These are phyloP conservation scores for Cephalopholis sonnerati DNA, from an alignment of 2,113 vertebrate species.

Conservation along the genomic window DNA sequence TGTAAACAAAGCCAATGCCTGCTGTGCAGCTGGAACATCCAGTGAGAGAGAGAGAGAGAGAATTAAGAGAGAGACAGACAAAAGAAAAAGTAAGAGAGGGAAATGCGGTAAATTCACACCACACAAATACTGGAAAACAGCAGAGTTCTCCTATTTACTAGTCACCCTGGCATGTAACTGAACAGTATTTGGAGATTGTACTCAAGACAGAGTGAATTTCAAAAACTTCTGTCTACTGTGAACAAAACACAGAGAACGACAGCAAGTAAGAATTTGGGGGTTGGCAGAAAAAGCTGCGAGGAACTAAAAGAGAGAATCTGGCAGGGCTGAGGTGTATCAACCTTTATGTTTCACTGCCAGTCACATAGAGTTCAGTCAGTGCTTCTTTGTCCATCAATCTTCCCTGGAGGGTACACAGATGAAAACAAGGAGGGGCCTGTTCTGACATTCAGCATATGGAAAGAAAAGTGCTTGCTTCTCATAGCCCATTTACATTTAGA, in stretches of 20 bases:
- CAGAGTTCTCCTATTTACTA: background rate
- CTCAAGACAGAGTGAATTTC: background rate
- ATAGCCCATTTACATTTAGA: background rate
- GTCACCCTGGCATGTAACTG: slow-evolving; percentile 4
- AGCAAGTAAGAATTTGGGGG: background rate
- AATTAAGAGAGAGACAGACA: background rate
- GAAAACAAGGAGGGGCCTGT: background rate
- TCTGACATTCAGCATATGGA: background rate
- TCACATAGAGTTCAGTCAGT: slow-evolving; percentile 1
- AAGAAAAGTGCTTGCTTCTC: background rate
- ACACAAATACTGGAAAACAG: slow-evolving; percentile 3
- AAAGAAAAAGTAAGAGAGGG: background rate
- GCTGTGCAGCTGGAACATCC: slow-evolving; percentile 57
- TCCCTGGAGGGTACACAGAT: background rate
- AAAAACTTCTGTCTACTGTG: background rate
- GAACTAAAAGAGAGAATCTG: background rate
- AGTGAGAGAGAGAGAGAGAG: slow-evolving; percentile 34
- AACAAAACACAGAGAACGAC: background rate
- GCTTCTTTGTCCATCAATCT: background rate
- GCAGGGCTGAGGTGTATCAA: background rate
- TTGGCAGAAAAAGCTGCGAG: background rate
- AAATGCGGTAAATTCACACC: slow-evolving; percentile 15
- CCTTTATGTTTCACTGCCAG: slow-evolving; percentile 4
- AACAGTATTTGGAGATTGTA: background rate
- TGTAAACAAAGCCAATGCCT: slow-evolving; percentile 70